These are phyloP conservation scores for Dasypogon diadema DNA, from an alignment of 2,888 invertebrate species.

Conservation along the genomic window DNA sequence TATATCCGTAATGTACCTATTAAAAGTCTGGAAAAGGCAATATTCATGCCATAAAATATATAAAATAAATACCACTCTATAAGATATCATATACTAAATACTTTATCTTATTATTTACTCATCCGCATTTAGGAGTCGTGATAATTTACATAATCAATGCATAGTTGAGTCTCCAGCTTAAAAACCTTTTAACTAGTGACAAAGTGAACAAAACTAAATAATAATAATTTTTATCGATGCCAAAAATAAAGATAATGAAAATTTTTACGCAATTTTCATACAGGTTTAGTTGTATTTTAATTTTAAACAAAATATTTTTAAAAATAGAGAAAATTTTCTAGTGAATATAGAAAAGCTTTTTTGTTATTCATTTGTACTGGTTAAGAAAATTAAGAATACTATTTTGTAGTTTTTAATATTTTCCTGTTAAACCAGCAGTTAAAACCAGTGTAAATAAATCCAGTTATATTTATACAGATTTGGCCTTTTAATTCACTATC, in stretches of 20 bases:
- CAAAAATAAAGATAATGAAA: no score
- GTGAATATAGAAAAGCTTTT: constrained; percentile 8
- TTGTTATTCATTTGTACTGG: constrained; percentile 38
- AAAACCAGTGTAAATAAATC: constrained; percentile 38
- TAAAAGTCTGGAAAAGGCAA: no score
- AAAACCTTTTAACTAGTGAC: background rate
- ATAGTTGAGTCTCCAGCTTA: no score
- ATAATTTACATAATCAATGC: no score
- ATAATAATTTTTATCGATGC: constrained; percentile 37
- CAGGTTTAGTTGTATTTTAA: background rate
- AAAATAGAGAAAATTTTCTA: constrained; percentile 22
- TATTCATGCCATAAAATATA: no score
- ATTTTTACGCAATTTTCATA: constrained; percentile 21
- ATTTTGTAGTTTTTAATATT: constrained; percentile 44
- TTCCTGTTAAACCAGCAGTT: constrained; percentile 33
- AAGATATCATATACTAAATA: no score
- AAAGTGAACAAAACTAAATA: constrained; percentile 16
- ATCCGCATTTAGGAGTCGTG: no score
- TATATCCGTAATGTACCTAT: no score
- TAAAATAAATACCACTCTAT: no score
- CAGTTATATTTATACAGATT: constrained; percentile 38
- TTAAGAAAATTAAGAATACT: constrained; percentile 16
- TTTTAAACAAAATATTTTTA: background rate
- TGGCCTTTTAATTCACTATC: background rate
- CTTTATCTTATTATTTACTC: no score